Percentiles rank a stretch among this genome's conserved stretches.
Conservation (phyloP, 2,113 vertebrate species). For the Pelecanus crispus region DNA sequence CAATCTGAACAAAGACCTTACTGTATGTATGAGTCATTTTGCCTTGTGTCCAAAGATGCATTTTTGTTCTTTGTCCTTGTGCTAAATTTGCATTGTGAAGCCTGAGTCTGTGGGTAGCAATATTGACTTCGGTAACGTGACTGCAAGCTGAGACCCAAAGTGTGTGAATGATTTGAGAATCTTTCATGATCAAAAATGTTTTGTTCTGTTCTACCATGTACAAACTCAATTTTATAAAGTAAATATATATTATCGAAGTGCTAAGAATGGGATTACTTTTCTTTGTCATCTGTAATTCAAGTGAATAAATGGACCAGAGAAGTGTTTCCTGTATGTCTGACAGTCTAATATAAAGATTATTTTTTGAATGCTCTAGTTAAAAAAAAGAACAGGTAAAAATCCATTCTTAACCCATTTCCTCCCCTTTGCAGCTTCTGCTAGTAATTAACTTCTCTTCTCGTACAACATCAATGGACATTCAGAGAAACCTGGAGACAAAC, state of each 20-base stretch:
- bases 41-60: background rate
- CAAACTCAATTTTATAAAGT: background rate
- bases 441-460: conserved; percentile 92
- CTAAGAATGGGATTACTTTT: background rate
- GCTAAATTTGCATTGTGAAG: background rate
- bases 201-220: background rate
- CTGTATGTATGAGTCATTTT: conserved; percentile 66
- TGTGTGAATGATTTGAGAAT: background rate
- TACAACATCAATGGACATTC: conserved; percentile 93
- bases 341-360: background rate
- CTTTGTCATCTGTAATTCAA: background rate
- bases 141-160: background rate
- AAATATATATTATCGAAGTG: background rate
- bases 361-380: background rate
- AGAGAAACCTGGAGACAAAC: conserved; percentile 90
- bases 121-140: background rate
- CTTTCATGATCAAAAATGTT: background rate
- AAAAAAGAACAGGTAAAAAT: background rate
- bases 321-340: background rate
- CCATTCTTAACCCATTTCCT: background rate
- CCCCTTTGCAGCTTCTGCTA: conserved; percentile 77
- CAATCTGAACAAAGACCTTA: conserved; percentile 75
- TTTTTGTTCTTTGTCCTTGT: background rate
- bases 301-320: background rate
- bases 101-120: background rate